Percentiles rank a stretch among this genome's conserved stretches.
phyloP scores from a whole-genome alignment of 2,888 invertebrate species.

The Drosophila quinaria region DNA sequence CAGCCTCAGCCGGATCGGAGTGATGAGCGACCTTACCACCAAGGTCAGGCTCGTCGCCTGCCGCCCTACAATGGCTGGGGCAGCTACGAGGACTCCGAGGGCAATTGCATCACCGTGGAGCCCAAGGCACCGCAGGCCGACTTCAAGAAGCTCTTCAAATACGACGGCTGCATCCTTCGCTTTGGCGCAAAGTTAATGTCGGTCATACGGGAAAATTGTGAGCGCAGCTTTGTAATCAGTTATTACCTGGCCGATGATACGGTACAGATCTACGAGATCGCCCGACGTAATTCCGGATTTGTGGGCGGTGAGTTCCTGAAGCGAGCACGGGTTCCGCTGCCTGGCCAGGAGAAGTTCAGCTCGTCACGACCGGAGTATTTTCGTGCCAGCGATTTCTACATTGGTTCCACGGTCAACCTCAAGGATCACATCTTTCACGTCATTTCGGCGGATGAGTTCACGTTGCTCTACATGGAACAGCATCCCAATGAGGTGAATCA shows the following conservation, averaged over 20 bases:
- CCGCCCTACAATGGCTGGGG: slow-evolving; percentile 98
- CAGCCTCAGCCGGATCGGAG: slow-evolving; percentile 71
- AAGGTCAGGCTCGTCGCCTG: slow-evolving; percentile 81
- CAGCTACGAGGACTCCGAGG: slow-evolving; percentile 94
- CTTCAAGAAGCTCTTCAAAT: slow-evolving; percentile 92
- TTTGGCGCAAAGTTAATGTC: slow-evolving; percentile 93
- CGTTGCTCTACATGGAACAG: slow-evolving; percentile 94
- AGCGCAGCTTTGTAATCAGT: slow-evolving; percentile 92
- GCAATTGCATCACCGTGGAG: slow-evolving; percentile 93
- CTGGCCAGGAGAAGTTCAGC: slow-evolving; percentile 90
- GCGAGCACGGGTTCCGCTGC: slow-evolving; percentile 90
- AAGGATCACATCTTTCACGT: slow-evolving; percentile 93
- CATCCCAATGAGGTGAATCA: slow-evolving; percentile 89
- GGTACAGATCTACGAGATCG: slow-evolving; percentile 92
- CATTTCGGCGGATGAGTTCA: slow-evolving; percentile 94
- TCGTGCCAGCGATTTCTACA: slow-evolving; percentile 92
- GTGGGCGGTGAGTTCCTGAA: slow-evolving; percentile 89
- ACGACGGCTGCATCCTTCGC: slow-evolving; percentile 91
- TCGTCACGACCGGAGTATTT: slow-evolving; percentile 91
- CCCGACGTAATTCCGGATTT: slow-evolving; percentile 90
- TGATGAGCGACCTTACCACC: slow-evolving; percentile 61
- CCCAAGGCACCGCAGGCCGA: slow-evolving; percentile 92
- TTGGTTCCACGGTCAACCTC: slow-evolving; percentile 92
- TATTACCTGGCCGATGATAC: slow-evolving; percentile 94
- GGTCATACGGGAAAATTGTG: slow-evolving; percentile 88